phyloP scores from a whole-genome alignment of 2,797 vertebrate genomes.

The Parambassis ranga region DNA sequence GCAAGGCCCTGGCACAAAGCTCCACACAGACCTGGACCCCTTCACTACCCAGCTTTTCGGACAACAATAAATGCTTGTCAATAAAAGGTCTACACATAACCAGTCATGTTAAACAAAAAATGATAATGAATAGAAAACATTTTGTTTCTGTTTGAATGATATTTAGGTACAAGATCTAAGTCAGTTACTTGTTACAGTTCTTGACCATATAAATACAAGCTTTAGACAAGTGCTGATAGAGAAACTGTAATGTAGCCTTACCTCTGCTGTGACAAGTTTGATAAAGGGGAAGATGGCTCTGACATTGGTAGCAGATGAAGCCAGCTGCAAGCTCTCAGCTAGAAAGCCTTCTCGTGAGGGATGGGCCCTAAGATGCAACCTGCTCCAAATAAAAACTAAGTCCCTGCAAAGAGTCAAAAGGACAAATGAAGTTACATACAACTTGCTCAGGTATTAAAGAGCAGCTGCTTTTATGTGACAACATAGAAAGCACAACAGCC shows the following conservation, averaged over 20 bases:
- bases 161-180: neutral
- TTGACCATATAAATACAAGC: no score
- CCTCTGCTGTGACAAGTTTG: conserved; percentile 94
- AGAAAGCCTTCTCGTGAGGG: conserved; percentile 90
- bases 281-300: conserved; percentile 98
- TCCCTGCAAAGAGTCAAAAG: conserved; percentile 83
- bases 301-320: conserved; percentile 89
- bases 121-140: no score
- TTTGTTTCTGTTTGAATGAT: no score
- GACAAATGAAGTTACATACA: neutral
- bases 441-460: neutral
- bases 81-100: neutral
- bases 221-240: neutral
- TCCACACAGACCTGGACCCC: conserved; percentile 93
- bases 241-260: conserved; percentile 43
- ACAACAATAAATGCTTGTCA: neutral
- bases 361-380: conserved; percentile 90
- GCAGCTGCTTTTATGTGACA: neutral
- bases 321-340: conserved; percentile 90
- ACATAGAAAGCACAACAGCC: no score
- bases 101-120: no score
- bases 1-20: conserved; percentile 91
- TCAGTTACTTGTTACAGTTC: neutral
- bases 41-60: conserved; percentile 85
- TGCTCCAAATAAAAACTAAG: conserved; percentile 97